These are phyloP conservation scores for Amazona guildingii DNA, from an alignment of 2,113 vertebrate species.

Conservation along the genomic window DNA sequence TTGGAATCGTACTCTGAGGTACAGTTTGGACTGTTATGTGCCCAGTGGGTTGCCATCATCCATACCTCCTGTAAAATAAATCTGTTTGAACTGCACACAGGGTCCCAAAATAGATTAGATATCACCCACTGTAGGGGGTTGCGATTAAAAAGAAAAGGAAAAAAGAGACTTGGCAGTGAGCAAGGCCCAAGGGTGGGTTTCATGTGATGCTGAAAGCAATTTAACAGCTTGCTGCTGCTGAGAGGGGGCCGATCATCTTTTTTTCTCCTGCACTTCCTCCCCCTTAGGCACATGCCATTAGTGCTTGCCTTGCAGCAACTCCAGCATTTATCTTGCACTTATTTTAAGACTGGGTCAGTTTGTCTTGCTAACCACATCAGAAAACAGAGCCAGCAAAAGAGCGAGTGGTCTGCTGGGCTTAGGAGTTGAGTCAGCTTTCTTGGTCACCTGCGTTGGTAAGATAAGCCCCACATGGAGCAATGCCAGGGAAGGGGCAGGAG, in stretches of 20 bases:
- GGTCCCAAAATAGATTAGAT: constrained; percentile 24
- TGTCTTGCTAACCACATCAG: not conserved
- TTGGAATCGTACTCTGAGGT: not conserved
- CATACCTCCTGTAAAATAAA: constrained; percentile 6
- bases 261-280: not conserved
- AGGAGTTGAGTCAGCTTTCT: not conserved
- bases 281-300: not conserved
- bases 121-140: not conserved
- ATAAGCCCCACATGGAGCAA: not conserved
- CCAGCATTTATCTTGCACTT: not conserved
- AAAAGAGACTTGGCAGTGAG: not conserved
- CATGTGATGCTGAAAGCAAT: not conserved
- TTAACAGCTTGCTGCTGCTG: constrained; percentile 5
- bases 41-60: constrained; percentile 12
- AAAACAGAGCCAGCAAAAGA: not conserved
- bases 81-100: not conserved
- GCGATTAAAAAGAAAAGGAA: not conserved
- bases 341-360: not conserved
- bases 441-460: not conserved
- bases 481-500: not conserved
- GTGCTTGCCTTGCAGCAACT: not conserved
- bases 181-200: not conserved
- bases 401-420: not conserved
- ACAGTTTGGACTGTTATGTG: not conserved
- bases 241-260: not conserved